phyloP scores from a whole-genome alignment of 2,888 invertebrate species.

The Pharmacophagus antenor region DNA sequence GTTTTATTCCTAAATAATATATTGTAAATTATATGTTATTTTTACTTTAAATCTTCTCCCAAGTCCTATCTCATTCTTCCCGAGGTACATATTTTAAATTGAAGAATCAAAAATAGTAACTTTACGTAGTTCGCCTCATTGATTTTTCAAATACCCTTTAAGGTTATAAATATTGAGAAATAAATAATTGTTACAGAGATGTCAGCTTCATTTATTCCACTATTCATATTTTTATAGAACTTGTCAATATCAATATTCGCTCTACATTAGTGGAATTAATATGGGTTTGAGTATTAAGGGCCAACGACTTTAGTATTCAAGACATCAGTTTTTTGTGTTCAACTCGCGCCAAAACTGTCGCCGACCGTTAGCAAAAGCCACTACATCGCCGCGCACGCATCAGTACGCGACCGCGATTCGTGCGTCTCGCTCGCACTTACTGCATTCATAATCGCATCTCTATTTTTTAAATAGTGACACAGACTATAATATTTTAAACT shows the following conservation, averaged over 20 bases:
- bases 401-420: constrained; percentile 38
- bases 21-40: too few species aligned
- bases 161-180: too few species aligned
- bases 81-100: too few species aligned
- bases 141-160: too few species aligned
- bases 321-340: constrained; percentile 8
- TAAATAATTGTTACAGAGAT: too few species aligned
- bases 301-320: constrained; percentile 24
- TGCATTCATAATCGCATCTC: constrained; percentile 32
- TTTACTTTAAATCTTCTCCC: too few species aligned
- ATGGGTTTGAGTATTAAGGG: not conserved
- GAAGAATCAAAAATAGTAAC: too few species aligned
- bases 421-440: constrained; percentile 61
- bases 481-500: not conserved
- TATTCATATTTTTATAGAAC: not conserved
- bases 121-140: too few species aligned
- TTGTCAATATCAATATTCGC: not conserved
- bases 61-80: too few species aligned
- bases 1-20: too few species aligned
- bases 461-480: constrained; percentile 13
- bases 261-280: too few species aligned
- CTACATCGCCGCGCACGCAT: constrained; percentile 11
- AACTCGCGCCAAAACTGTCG: constrained; percentile 24
- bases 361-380: constrained; percentile 23
- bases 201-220: too few species aligned